Base-by-base conservation (phyloP, 2,797 vertebrate genomes). In the Hypotaenidia okinawae region DNA sequence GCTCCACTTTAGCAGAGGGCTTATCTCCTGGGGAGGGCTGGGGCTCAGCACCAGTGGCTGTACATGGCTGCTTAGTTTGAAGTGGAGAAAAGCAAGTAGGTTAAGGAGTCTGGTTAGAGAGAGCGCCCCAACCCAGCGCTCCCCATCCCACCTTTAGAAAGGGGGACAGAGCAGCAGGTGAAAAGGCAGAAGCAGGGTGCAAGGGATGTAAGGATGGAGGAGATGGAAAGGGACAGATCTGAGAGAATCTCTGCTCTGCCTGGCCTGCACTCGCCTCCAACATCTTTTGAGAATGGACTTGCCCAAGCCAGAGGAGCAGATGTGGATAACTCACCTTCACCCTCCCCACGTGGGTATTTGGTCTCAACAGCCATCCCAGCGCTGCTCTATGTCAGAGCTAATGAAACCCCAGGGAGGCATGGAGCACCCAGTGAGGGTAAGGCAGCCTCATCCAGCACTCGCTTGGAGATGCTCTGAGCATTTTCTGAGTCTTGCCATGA, bases 311-410 rank as follows among this genome's bases (percentile, higher is more conserved):
- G 18, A 72, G 81, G 11, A 79, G 37, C 0, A 0, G 80, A 66
- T 18, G 25, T 1, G 13, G 67, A 66, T 63, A 86, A 83, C 9
- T n/a, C 77, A 8, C 10, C 47, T 80, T 84, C 14, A 0, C 19
- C 39, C 58, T 61, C 23, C 67, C 57, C 76, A n/a, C 12, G 1
- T 13, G 0, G 2, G 41, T 30, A 27, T 1, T 1, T 14, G 33
- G 22, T 76, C 49, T 64, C 58, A 12, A 13, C 10, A 35, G 62
- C 73, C 28, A 32, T 11, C 47, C 63, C 61, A 84, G 69, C 61
- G 32, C 33, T 3, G 24, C 43, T 39, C 45, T 37, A 35, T 21
- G 13, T 18, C 67, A 57, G 70, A 69, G 70, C 23, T 37, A 12
- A 19, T 63, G 28, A 43, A 47, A 33, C 3, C 1, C 2, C 18